phyloP scores from a whole-genome alignment of 1,140 invertebrate genomes.

The Steinernema feltiae region DNA sequence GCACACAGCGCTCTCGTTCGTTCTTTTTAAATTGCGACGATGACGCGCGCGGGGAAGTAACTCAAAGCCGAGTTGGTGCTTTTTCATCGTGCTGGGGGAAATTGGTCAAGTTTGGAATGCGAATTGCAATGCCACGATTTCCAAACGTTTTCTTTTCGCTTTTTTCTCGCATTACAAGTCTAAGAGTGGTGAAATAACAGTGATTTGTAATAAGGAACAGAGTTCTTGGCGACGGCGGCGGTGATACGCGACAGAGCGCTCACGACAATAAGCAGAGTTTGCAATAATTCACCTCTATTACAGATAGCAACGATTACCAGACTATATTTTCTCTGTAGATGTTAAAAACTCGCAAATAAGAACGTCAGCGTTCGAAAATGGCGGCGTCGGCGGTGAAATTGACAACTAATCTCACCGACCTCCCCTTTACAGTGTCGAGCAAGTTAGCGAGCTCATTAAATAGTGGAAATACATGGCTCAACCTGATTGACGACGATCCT shows the following conservation, averaged over 20 bases:
- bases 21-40: background rate
- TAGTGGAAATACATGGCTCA: constrained; percentile 40
- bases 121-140: too few relatives aligned
- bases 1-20: background rate
- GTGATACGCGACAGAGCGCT: too few relatives aligned
- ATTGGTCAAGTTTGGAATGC: too few relatives aligned
- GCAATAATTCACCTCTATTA: too few relatives aligned
- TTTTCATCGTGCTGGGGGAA: background rate
- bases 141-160: too few relatives aligned
- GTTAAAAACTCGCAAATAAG: too few relatives aligned
- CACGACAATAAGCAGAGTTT: too few relatives aligned
- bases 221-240: too few relatives aligned
- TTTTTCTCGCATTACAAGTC: too few relatives aligned
- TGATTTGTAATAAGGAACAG: too few relatives aligned
- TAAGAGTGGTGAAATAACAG: too few relatives aligned
- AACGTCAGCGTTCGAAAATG: background rate
- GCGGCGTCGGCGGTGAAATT: background rate
- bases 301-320: background rate
- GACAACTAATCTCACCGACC: constrained; percentile 49
- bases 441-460: constrained; percentile 39
- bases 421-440: constrained; percentile 39
- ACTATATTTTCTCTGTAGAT: too few relatives aligned
- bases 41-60: background rate
- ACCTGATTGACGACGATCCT: constrained; percentile 38
- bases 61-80: background rate